Evolutionary conservation across 1,140 invertebrate genomes (phyloP).

Genomic region (Brachionus sp.): DNA sequence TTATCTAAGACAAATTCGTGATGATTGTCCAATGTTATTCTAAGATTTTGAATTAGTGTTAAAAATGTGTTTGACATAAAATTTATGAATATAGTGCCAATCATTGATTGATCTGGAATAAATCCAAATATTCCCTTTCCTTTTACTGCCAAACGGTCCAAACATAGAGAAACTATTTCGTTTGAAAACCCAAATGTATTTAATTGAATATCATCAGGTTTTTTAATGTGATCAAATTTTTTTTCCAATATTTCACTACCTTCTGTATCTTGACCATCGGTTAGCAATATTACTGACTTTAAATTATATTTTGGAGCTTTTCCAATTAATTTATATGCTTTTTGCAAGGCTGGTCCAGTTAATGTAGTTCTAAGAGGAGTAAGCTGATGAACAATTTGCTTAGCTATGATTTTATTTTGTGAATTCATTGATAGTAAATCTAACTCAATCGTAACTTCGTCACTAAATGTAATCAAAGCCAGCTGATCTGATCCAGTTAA

Average conservation of each 20-base stretch:
- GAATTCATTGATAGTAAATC: neutral
- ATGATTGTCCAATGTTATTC: neutral
- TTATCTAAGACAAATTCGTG: neutral
- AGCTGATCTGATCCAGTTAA: neutral
- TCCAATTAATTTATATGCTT: neutral
- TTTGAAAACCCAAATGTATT: constrained; percentile 39
- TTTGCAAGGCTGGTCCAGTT: constrained; percentile 7
- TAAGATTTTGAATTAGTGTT: neutral
- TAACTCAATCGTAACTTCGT: neutral
- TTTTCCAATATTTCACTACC: constrained; percentile 15
- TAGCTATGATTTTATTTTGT: constrained; percentile 4
- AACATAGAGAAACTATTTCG: neutral
- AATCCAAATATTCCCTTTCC: constrained; percentile 42
- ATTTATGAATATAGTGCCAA: constrained; percentile 41
- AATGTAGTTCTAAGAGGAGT: neutral
- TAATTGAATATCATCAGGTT: constrained; percentile 27
- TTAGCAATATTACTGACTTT: constrained; percentile 29
- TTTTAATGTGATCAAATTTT: constrained; percentile 21
- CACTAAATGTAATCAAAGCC: neutral
- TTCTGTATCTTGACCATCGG: constrained; percentile 27
- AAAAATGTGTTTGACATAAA: constrained; percentile 11
- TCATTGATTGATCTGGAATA: constrained; percentile 44
- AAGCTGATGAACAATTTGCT: neutral
- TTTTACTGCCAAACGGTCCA: neutral
- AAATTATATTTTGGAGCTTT: constrained; percentile 11